Evolutionary conservation across 2,888 invertebrate genomes (phyloP), one percentile per base, ranked within the genome.

Genomic region (Lymantria monacha): DNA sequence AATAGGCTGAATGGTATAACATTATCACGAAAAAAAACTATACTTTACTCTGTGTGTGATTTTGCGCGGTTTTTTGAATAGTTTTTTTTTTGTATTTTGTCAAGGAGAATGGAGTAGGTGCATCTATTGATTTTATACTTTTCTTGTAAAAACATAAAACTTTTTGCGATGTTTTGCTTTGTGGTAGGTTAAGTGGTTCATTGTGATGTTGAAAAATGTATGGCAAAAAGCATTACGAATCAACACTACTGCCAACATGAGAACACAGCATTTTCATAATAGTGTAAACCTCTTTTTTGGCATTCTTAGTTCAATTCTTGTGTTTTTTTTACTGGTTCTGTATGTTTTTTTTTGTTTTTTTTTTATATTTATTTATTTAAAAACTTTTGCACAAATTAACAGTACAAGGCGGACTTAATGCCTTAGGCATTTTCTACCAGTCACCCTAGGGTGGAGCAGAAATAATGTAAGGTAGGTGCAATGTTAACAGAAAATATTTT

Each of bases 141-240:
- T 63, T 66, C 60, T 55, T 48, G 30, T 0, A 30, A 55, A 56
- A 55, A 44, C 12, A 22, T 51, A 31, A 10, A 37, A 42, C 31
- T 57, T 59, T 61, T 55, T 61, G 57, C 48, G 53, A 63, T 57
- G 52, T 65, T 63, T 63, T 62, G 44, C 65, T 70, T 61, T 69
- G 57, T 62, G 55, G 67, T 59, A 57, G 55, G 61, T 57, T 56
- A 59, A 64, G 57, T 61, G 61, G 52, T 61, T 46, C 55, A 57
- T 61, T 70, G 63, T 61, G 51, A 55, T 54, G 53, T 63, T 11
- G 56, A 53, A 53, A 49, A 22, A 22, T 22, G 22, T 5, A 3
- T 3, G 42, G 49, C 48, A 59, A 54, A 49, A 49, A 55, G 66
- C 61, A 50, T 53, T 54, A 53, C 58, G 57, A 64, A 61, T 67